Conservation (phyloP, 30 jellyfish, hydroid and myxozoan genomes). For the Clytia hemisphaerica region DNA sequence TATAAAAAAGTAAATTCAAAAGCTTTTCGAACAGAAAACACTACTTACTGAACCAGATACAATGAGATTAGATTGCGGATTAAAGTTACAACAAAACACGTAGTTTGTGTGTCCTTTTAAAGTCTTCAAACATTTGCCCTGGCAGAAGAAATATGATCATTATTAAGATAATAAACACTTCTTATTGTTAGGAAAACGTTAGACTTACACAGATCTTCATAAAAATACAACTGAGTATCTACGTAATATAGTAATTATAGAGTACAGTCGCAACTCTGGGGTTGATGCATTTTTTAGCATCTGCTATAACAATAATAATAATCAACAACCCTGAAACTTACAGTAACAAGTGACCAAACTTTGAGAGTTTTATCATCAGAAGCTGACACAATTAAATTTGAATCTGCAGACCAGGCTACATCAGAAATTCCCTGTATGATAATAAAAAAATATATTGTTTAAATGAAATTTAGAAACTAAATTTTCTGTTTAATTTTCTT, state of each 20-base stretch:
- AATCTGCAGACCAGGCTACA: slow-evolving; percentile 94
- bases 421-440: slow-evolving; percentile 77
- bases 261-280: no score
- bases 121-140: slow-evolving; percentile 91
- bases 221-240: no score
- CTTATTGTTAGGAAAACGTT: no score
- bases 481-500: no score
- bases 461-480: no score
- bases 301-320: no score
- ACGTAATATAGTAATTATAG: no score
- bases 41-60: slow-evolving; percentile 91
- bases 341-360: slow-evolving; percentile 83
- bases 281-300: no score
- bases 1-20: no score
- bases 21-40: neutral
- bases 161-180: no score
- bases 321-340: slow-evolving; percentile 17
- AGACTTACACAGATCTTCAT: no score
- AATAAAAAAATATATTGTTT: no score
- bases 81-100: slow-evolving; percentile 88
- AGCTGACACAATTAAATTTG: slow-evolving; percentile 85
- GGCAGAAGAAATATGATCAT: neutral
- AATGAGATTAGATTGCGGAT: slow-evolving; percentile 80
- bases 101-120: slow-evolving; percentile 90
- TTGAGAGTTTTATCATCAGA: slow-evolving; percentile 91